Conservation (phyloP, 1,140 invertebrate species). For the Cherax destructor region DNA sequence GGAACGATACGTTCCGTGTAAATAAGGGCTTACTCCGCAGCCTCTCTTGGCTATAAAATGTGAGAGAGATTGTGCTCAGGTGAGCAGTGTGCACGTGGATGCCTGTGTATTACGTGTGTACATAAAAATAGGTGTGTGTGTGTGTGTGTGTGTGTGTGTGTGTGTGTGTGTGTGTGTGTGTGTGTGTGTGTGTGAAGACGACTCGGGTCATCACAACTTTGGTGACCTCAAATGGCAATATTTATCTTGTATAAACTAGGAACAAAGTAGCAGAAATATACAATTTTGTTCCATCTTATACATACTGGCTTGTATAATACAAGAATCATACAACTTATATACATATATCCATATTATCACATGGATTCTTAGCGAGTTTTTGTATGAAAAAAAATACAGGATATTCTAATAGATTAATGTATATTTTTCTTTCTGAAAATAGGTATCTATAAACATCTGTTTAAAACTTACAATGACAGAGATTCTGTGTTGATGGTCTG, state of each 20-base stretch:
- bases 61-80: too few species aligned
- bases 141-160: neutral
- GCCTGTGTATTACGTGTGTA: too few species aligned
- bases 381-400: constrained; percentile 8
- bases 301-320: neutral
- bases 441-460: neutral
- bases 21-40: too few species aligned
- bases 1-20: too few species aligned
- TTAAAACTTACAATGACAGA: neutral
- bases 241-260: neutral
- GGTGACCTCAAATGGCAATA: neutral
- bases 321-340: constrained; percentile 1
- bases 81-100: too few species aligned
- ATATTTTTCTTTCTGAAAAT: constrained; percentile 23
- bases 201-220: neutral
- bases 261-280: neutral
- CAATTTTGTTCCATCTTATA: neutral
- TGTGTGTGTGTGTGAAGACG: neutral
- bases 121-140: neutral
- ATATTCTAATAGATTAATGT: neutral
- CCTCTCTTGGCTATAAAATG: too few species aligned
- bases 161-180: neutral
- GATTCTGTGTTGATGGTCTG: constrained; percentile 8
- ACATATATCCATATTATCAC: constrained; percentile 3
- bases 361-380: constrained; percentile 17